Conservation (phyloP, 2,113 vertebrate genomes). For the Arvicanthis niloticus region DNA sequence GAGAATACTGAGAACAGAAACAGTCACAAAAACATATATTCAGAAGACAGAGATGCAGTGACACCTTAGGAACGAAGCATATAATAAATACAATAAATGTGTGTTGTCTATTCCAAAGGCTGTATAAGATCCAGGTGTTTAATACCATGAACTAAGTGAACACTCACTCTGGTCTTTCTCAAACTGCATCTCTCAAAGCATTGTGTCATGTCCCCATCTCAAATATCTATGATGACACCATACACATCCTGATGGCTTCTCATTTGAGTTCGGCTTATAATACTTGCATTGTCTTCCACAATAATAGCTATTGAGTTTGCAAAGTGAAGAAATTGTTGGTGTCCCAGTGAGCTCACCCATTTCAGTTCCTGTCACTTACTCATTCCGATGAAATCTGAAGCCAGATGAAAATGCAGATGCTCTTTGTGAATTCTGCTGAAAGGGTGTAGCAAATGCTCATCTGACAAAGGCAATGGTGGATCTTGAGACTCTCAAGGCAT, state of each 20-base stretch:
- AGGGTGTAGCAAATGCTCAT: neutral
- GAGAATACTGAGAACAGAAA: neutral
- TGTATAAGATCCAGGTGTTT: constrained; percentile 14
- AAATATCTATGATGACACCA: constrained; percentile 65
- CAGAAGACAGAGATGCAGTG: neutral
- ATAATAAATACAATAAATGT: neutral
- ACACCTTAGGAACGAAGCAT: neutral
- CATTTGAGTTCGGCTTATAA: neutral
- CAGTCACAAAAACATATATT: neutral
- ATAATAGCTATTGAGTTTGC: constrained; percentile 64
- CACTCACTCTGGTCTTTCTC: constrained; percentile 25
- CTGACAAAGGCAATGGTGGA: neutral
- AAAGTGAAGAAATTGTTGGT: constrained; percentile 70
- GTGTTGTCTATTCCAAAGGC: constrained; percentile 4
- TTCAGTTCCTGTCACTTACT: constrained; percentile 58
- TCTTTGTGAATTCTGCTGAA: constrained; percentile 71
- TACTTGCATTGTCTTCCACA: constrained; percentile 50
- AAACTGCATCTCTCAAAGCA: constrained; percentile 8
- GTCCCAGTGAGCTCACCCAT: constrained; percentile 67
- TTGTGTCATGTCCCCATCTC: constrained; percentile 20
- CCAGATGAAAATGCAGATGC: constrained; percentile 66
- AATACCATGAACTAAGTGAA: constrained; percentile 43
- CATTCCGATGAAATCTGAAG: constrained; percentile 52
- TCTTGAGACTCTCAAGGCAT: constrained; percentile 5
- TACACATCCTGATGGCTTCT: constrained; percentile 35